Conservation (phyloP, 2,888 invertebrate genomes). For the Polyommatus icarus region DNA sequence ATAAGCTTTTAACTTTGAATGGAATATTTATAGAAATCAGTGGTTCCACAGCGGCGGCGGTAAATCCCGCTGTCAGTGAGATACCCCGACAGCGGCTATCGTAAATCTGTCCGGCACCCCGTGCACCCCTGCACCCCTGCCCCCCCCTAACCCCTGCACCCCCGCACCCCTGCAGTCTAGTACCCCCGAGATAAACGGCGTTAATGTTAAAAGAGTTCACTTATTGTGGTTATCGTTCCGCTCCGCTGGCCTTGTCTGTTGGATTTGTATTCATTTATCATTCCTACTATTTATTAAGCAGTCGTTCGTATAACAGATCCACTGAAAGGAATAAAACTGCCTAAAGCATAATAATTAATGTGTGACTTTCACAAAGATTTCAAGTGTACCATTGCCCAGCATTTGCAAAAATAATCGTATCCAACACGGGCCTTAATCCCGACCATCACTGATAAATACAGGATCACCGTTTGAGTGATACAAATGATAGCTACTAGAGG, state of each 20-base stretch:
- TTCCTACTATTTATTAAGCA: not conserved
- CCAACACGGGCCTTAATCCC: not conserved
- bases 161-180: not conserved
- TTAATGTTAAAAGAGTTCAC: conserved; percentile 11
- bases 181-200: conserved; percentile 6
- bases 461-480: conserved; percentile 1
- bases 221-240: conserved; percentile 17
- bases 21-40: conserved; percentile 22
- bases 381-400: not conserved
- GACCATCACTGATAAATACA: not conserved
- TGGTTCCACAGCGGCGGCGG: conserved; percentile 13
- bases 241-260: not conserved
- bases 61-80: conserved; percentile 28
- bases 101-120: conserved; percentile 28
- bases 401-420: not conserved
- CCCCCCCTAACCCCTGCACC: not conserved
- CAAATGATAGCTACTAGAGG: not conserved
- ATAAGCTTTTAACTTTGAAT: conserved; percentile 13
- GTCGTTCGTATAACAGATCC: not conserved
- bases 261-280: not conserved
- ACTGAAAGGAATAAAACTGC: not conserved
- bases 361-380: too few species aligned
- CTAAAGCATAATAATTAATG: not conserved
- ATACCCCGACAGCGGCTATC: conserved; percentile 7
- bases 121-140: not conserved